Evolutionary conservation across 2,113 vertebrate genomes (phyloP).

Genomic region (Suricata suricatta): DNA sequence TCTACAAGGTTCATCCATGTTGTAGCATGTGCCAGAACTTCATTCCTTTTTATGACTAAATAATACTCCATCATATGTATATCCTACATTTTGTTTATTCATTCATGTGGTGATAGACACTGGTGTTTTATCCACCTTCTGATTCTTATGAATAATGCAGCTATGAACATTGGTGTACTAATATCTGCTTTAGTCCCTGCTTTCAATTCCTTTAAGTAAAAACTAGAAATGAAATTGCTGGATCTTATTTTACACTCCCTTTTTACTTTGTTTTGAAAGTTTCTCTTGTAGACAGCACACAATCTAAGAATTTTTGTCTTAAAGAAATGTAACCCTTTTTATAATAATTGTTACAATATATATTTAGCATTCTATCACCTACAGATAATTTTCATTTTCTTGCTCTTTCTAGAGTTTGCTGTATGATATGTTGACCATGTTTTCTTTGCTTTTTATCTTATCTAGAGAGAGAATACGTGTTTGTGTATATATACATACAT

Average conservation of each 20-base stretch:
- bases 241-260: background rate
- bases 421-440: background rate
- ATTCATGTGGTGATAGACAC: too few relatives aligned
- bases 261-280: background rate
- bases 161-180: background rate
- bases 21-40: background rate
- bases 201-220: background rate
- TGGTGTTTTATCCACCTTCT: too few relatives aligned
- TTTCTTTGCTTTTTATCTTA: background rate
- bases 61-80: background rate
- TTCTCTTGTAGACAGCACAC: background rate
- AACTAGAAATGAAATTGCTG: background rate
- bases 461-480: background rate
- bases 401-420: background rate
- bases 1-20: background rate
- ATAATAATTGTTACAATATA: background rate
- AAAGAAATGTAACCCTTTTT: background rate
- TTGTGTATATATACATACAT: background rate
- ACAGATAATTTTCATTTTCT: background rate
- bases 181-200: background rate
- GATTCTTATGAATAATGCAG: background rate
- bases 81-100: background rate
- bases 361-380: background rate
- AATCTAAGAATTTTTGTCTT: background rate
- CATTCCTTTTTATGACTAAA: background rate